Evolutionary conservation across 2,113 vertebrate genomes (phyloP), one percentile per base, ranked within the genome.

Genomic region (Syrrhaptes paradoxus): DNA sequence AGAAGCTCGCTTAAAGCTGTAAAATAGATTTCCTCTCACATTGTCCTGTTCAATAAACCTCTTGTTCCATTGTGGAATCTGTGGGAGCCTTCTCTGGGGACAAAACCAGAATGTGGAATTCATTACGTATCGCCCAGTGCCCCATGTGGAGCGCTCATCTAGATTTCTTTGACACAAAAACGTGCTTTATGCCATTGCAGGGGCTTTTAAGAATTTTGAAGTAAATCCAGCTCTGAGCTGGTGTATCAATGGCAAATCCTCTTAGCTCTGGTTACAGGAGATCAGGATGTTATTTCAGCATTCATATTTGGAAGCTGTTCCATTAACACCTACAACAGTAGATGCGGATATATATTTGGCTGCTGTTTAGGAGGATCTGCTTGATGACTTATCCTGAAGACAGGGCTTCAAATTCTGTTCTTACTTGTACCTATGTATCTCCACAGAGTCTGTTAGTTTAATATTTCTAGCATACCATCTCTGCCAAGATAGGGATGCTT

Each of bases 231-330:
- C 88, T 97, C 93, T 67, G 92, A 94, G 96, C 88, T 95, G 96
- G 88, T 96, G 65, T 97, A 97, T 97, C 97, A 95, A 96, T 96
- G 96, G 96, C 93, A 98, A 97, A 98, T 97, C 97, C 97, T 98
- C 94, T 98, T 97, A 97, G 97, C 97, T 96, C 93, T 94, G 85
- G 96, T 96, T 96, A 85, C 89, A 95, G 93, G 65, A 97, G 95
- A 89, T 97, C 96, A 95, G 93, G 96, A 91, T 95, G 97, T 89
- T 96, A 97, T 98, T 97, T 98, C 97, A 96, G 97, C 96, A 74
- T 97, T 97, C 96, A 63, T 97, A 94, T 90, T 87, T 98, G 93
- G 95, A 88, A 98, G 95, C 96, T 85, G 85, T 97, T 97, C 96
- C 97, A 93, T 97, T 98, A 97, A 97, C 97, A 98, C 97, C 96